Percentiles rank a stretch among this genome's conserved stretches.
Conservation (phyloP, 2,113 vertebrate genomes). For the Smithornis capensis region DNA sequence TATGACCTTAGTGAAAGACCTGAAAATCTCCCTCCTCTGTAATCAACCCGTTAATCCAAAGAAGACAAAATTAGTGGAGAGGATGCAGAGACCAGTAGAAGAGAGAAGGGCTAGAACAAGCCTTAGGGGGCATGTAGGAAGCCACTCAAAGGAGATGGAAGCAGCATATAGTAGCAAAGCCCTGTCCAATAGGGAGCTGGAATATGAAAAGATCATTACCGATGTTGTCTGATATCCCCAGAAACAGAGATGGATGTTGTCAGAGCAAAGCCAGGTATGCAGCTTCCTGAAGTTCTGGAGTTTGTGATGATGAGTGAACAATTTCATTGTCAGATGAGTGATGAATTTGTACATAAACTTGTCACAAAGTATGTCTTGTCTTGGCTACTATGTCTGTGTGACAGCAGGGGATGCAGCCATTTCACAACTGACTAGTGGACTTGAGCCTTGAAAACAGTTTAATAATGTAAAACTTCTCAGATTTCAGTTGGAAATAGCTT, state of each 20-base stretch:
- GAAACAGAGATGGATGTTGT: neutral
- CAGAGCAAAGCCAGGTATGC: neutral
- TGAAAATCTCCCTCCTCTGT: neutral
- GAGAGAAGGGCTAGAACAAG: neutral
- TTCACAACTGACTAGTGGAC: too few relatives aligned
- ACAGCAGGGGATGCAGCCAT: neutral
- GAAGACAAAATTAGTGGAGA: neutral
- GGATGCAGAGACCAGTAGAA: neutral
- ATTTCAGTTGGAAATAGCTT: neutral
- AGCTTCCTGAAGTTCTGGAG: neutral
- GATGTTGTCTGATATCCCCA: neutral
- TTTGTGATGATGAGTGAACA: neutral
- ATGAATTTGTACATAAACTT: neutral
- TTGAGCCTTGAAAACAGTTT: neutral
- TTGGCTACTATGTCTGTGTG: neutral
- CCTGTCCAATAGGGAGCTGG: neutral
- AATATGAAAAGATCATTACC: neutral
- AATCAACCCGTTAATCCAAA: neutral
- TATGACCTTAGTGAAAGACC: neutral
- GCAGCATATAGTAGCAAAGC: neutral
- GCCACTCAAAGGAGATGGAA: neutral
- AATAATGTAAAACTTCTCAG: neutral
- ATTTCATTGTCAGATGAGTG: neutral
- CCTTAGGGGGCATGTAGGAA: neutral
- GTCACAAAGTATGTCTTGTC: rapidly evolving